Evolutionary conservation across 1,140 invertebrate genomes (phyloP).

Genomic region (Oryzaephilus surinamensis): DNA sequence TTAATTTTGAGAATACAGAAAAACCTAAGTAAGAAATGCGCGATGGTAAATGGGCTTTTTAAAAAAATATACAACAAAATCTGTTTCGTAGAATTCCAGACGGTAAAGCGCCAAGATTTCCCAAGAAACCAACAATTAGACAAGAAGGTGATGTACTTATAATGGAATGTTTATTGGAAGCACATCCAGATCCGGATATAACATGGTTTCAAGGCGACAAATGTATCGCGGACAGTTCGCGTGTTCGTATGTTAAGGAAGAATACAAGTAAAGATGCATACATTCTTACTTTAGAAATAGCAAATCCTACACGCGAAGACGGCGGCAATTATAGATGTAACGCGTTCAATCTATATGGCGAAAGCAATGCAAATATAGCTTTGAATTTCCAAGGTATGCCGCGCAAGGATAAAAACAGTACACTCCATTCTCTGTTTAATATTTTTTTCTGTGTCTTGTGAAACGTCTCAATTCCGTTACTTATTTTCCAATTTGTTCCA

Average conservation of each 20-base stretch:
- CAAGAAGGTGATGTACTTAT: conserved; percentile 89
- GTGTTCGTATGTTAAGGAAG: conserved; percentile 81
- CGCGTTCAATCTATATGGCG: conserved; percentile 94
- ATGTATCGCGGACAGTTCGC: conserved; percentile 64
- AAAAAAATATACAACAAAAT: conserved; percentile 3
- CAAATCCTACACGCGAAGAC: conserved; percentile 87
- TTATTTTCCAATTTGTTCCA: conserved; percentile 25
- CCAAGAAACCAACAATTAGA: conserved; percentile 93
- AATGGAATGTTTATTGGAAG: conserved; percentile 93
- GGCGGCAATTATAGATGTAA: conserved; percentile 98
- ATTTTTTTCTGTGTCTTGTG: conserved; percentile 25
- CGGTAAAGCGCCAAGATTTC: conserved; percentile 90
- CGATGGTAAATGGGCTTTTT: no score
- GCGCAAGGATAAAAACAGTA: conserved; percentile 11
- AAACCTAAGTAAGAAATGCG: conserved; percentile 66
- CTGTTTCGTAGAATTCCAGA: conserved; percentile 70
- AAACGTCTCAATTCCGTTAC: conserved; percentile 27
- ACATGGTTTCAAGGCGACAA: conserved; percentile 88
- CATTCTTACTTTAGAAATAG: conserved; percentile 82
- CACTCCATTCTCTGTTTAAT: conserved; percentile 18
- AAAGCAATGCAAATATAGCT: conserved; percentile 99
- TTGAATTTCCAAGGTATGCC: conserved; percentile 95
- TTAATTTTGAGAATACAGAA: conserved; percentile 86
- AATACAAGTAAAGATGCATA: conserved; percentile 81
- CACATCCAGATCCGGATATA: conserved; percentile 89